These are phyloP conservation scores for Morbakka virulenta DNA, from an alignment of 30 jellyfish, hydroid and myxozoan genomes.

Conservation along the genomic window DNA sequence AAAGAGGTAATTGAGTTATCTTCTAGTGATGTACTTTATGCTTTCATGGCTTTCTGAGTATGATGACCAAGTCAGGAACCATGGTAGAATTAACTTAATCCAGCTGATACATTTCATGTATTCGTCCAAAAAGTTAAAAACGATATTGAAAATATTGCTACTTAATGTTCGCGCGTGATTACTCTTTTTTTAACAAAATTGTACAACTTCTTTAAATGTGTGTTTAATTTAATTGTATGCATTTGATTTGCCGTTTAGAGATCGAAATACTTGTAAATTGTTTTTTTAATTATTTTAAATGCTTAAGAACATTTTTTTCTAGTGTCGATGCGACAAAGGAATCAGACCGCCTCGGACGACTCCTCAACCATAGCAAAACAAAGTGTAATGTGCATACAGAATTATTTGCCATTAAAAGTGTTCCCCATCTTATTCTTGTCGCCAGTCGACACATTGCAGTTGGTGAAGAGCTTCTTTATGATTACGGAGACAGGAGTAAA, in stretches of 20 bases:
- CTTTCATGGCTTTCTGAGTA: too few species aligned
- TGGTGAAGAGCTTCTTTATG: constrained; percentile 92
- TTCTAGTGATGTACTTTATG: too few species aligned
- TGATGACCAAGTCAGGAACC: too few species aligned
- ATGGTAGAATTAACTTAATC: too few species aligned
- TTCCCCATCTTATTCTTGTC: constrained; percentile 78
- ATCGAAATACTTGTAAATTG: background rate
- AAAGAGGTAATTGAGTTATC: too few species aligned
- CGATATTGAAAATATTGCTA: too few species aligned
- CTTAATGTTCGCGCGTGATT: too few species aligned
- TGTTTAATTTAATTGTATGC: background rate
- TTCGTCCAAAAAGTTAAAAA: too few species aligned
- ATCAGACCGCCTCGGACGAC: constrained; percentile 91
- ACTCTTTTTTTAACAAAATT: background rate
- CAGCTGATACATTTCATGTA: too few species aligned
- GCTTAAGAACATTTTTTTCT: background rate
- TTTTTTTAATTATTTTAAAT: background rate
- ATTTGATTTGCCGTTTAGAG: constrained; percentile 4
- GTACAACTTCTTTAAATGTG: background rate
- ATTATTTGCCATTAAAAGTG: constrained; percentile 70
- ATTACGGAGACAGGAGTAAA: constrained; percentile 95
- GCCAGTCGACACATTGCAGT: constrained; percentile 72
- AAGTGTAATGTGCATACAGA: constrained; percentile 72
- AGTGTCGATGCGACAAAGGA: constrained; percentile 99
- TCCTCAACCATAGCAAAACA: constrained; percentile 91